Evolutionary conservation across 2,113 vertebrate species (phyloP).

Genomic region (Micronisus gabar): DNA sequence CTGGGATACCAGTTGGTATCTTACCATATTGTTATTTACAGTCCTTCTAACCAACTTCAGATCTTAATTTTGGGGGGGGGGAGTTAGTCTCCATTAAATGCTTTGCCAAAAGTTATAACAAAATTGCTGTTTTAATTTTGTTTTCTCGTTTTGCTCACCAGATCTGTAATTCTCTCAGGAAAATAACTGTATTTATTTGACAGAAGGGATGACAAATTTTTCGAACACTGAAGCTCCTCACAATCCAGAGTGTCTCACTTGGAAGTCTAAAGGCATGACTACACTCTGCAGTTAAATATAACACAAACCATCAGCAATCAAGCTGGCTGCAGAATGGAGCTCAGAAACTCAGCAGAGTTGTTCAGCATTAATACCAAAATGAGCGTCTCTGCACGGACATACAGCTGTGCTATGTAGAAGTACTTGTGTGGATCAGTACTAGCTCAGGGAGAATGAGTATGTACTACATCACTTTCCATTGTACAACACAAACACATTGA

Average conservation of each 20-base stretch:
- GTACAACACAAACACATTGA: conserved; percentile 36
- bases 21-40: neutral
- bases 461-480: conserved; percentile 1
- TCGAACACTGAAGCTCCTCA: neutral
- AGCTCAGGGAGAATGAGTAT: conserved; percentile 6
- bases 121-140: neutral
- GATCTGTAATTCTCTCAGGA: neutral
- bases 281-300: conserved; percentile 16
- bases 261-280: conserved; percentile 26
- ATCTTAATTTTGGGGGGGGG: neutral
- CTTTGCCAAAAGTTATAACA: neutral
- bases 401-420: conserved; percentile 13
- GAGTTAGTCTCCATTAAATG: neutral
- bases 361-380: conserved; percentile 37
- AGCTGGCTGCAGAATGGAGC: conserved; percentile 1
- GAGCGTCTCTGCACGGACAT: neutral
- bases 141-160: neutral
- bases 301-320: conserved; percentile 40
- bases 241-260: neutral
- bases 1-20: neutral
- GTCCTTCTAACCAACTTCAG: neutral
- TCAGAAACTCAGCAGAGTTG: conserved; percentile 46
- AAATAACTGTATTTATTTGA: neutral
- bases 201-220: conserved; percentile 1
- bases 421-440: neutral